Conservation (phyloP, 2,888 invertebrate species). For the Lasioglossum villosulum region DNA sequence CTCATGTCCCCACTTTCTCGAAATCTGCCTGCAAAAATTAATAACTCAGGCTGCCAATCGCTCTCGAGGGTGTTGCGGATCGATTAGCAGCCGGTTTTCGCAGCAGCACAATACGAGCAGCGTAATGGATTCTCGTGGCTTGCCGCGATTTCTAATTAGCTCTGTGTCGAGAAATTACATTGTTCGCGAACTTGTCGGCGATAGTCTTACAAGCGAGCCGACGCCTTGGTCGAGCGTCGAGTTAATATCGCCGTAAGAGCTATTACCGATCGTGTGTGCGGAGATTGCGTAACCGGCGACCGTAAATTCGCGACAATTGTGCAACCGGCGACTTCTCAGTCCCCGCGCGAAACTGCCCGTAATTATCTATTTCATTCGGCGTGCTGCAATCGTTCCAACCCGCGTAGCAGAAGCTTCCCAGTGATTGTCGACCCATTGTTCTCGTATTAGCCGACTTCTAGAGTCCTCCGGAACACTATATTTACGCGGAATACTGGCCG, state of each 20-base stretch:
- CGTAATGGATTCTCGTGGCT: background rate
- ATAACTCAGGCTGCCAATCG: background rate
- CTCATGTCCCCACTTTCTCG: too few species aligned
- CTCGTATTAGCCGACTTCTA: background rate
- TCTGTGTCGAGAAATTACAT: background rate
- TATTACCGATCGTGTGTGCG: slow-evolving; percentile 16
- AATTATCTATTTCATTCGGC: slow-evolving; percentile 10
- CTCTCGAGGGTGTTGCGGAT: background rate
- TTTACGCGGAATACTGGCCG: background rate
- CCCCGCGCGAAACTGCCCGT: slow-evolving; percentile 5
- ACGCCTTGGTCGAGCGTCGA: background rate
- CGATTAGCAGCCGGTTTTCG: slow-evolving; percentile 31
- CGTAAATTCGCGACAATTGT: background rate
- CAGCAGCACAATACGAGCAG: background rate
- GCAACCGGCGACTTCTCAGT: background rate
- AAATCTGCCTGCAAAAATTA: too few species aligned
- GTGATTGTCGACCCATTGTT: background rate
- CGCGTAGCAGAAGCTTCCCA: background rate
- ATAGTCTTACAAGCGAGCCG: background rate
- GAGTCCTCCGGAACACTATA: background rate
- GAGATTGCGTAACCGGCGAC: background rate
- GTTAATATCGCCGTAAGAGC: slow-evolving; percentile 15
- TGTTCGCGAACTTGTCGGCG: background rate
- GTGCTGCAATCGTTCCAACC: background rate
- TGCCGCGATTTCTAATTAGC: slow-evolving; percentile 12